These are phyloP conservation scores for Betta splendens DNA, from an alignment of 2,797 vertebrate species.

Conservation along the genomic window DNA sequence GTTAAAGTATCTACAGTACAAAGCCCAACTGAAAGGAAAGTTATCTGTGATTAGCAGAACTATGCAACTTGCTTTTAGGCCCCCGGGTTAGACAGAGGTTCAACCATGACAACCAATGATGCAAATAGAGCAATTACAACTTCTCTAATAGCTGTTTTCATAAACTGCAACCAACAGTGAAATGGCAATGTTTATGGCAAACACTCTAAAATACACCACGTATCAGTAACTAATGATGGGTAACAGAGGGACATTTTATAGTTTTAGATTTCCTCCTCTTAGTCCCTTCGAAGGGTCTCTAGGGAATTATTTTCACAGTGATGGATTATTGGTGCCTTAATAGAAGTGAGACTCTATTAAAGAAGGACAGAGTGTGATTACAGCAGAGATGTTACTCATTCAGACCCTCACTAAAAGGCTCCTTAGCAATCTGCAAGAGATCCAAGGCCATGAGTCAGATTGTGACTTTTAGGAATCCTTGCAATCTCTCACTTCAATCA, in stretches of 20 bases:
- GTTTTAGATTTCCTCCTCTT: not conserved
- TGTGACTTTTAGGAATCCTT: slow-evolving; percentile 54
- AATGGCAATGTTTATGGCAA: slow-evolving; percentile 3
- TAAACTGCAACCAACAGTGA: not conserved
- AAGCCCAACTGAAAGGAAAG: slow-evolving; percentile 8
- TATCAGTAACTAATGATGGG: slow-evolving; percentile 3
- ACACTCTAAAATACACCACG: not conserved
- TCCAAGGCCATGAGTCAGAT: slow-evolving; percentile 51
- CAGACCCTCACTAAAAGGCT: slow-evolving; percentile 27
- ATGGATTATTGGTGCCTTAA: slow-evolving; percentile 27
- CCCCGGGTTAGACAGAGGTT: slow-evolving; percentile 35
- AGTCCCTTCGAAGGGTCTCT: slow-evolving; percentile 32
- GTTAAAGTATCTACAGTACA: slow-evolving; percentile 1
- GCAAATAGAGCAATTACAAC: slow-evolving; percentile 39
- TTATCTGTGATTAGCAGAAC: slow-evolving; percentile 23
- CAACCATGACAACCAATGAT: slow-evolving; percentile 35
- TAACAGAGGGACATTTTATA: slow-evolving; percentile 12
- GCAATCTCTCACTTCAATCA: slow-evolving; percentile 51
- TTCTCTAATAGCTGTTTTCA: not conserved
- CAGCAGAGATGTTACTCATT: slow-evolving; percentile 27
- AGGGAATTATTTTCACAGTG: slow-evolving; percentile 26
- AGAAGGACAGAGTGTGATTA: slow-evolving; percentile 33
- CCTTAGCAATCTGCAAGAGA: slow-evolving; percentile 20
- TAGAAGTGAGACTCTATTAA: slow-evolving; percentile 36
- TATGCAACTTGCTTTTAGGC: slow-evolving; percentile 27